phyloP scores from a whole-genome alignment of 2,888 invertebrate genomes.

The Argyresthia albistria region DNA sequence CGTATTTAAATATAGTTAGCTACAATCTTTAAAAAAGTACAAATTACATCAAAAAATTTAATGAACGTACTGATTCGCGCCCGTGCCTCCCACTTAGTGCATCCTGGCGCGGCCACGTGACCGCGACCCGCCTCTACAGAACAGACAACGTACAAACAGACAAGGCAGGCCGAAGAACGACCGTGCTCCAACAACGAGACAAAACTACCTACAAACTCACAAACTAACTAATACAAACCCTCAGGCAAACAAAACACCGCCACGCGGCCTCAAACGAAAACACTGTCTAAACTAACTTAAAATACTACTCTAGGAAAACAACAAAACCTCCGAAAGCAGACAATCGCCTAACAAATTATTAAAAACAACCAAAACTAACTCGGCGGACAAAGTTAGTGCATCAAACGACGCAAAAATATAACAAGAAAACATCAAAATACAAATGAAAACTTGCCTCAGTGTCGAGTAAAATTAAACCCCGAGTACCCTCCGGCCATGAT shows the following conservation, averaged over 20 bases:
- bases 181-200: slow-evolving; percentile 35
- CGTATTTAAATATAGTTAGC: slow-evolving; percentile 22
- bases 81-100: slow-evolving; percentile 41
- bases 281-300: slow-evolving; percentile 31
- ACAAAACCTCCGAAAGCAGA: slow-evolving; percentile 18
- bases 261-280: slow-evolving; percentile 41
- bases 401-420: background rate
- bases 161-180: slow-evolving; percentile 23
- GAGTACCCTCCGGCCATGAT: background rate
- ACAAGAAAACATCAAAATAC: slow-evolving; percentile 9
- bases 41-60: slow-evolving; percentile 38
- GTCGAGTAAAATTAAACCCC: background rate
- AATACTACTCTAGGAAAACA: slow-evolving; percentile 31
- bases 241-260: slow-evolving; percentile 16
- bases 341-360: slow-evolving; percentile 9
- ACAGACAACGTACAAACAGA: slow-evolving; percentile 41
- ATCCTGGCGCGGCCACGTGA: slow-evolving; percentile 25
- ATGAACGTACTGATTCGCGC: slow-evolving; percentile 8
- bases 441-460: slow-evolving; percentile 14
- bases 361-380: slow-evolving; percentile 15
- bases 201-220: slow-evolving; percentile 48
- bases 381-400: background rate
- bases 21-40: slow-evolving; percentile 46
- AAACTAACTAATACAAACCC: slow-evolving; percentile 18
- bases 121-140: slow-evolving; percentile 22